Evolutionary conservation across 2,797 vertebrate genomes (phyloP).

Genomic region (Pangasius larnaudii): DNA sequence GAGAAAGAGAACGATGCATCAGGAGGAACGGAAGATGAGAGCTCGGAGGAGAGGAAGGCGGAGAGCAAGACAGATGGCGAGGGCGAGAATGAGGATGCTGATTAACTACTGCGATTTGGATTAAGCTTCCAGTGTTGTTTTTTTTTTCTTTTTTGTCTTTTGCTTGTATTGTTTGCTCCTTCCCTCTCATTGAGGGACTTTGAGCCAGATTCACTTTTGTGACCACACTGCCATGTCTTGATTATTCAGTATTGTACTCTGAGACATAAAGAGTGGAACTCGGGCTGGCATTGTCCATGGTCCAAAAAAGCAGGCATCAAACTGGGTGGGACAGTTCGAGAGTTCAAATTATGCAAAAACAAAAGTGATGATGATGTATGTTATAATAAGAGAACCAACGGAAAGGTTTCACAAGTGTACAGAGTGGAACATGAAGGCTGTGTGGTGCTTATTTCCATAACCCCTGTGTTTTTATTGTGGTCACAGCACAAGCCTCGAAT

Average conservation of each 20-base stretch:
- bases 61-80: constrained; percentile 83
- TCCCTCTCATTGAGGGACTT: constrained; percentile 53
- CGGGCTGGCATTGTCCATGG: constrained; percentile 73
- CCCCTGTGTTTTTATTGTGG: constrained; percentile 92
- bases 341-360: constrained; percentile 94
- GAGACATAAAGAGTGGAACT: constrained; percentile 76
- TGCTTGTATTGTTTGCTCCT: constrained; percentile 57
- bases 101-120: constrained; percentile 62
- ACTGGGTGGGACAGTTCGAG: constrained; percentile 75
- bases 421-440: constrained; percentile 96
- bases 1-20: constrained; percentile 80
- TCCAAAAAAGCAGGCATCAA: constrained; percentile 69
- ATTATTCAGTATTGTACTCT: constrained; percentile 62
- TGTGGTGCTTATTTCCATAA: constrained; percentile 93
- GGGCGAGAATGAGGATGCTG: constrained; percentile 54
- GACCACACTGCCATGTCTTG: constrained; percentile 87
- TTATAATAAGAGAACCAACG: constrained; percentile 55
- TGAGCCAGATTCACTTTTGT: constrained; percentile 60
- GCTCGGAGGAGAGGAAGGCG: constrained; percentile 89
- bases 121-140: constrained; percentile 67
- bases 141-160: constrained; percentile 66
- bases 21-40: constrained; percentile 86
- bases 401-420: constrained; percentile 84
- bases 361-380: constrained; percentile 63
- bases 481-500: constrained; percentile 93